These are phyloP conservation scores for Mugil cephalus DNA, from an alignment of 2,113 vertebrate genomes.

Conservation along the genomic window DNA sequence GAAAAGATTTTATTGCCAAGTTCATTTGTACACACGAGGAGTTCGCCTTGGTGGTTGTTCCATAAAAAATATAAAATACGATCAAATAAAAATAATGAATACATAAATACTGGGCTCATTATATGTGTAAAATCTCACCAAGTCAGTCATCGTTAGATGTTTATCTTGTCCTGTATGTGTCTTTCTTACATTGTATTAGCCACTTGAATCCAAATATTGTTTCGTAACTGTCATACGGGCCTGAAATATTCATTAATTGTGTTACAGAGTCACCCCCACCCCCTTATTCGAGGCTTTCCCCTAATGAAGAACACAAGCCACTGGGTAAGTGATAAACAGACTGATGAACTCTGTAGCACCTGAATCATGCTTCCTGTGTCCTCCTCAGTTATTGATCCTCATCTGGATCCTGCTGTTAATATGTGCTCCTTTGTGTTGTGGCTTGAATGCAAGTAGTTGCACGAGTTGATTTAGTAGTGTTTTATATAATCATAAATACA, in stretches of 20 bases:
- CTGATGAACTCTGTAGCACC: not conserved
- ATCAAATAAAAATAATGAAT: no score
- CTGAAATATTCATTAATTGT: slow-evolving; percentile 65
- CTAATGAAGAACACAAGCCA: slow-evolving; percentile 96
- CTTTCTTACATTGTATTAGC: not conserved
- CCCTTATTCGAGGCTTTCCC: slow-evolving; percentile 98
- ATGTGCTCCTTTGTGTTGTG: not conserved
- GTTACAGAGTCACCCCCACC: slow-evolving; percentile 97
- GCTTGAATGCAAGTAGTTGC: not conserved
- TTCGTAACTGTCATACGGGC: slow-evolving; percentile 5
- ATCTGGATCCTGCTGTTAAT: slow-evolving; percentile 1
- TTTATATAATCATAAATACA: slow-evolving; percentile 22
- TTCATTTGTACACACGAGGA: no score
- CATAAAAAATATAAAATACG: no score
- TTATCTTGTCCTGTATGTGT: no score
- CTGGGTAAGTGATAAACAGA: slow-evolving; percentile 88
- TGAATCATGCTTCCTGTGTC: not conserved
- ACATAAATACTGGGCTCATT: not conserved
- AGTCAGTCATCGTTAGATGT: no score
- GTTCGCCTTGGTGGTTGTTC: no score
- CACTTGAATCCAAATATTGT: not conserved
- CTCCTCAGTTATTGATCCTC: slow-evolving; percentile 1
- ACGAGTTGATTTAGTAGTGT: not conserved
- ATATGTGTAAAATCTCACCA: not conserved
- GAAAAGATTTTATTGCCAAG: no score